Conservation (phyloP, 2,888 invertebrate species). For the Epirrhoe alternata region DNA sequence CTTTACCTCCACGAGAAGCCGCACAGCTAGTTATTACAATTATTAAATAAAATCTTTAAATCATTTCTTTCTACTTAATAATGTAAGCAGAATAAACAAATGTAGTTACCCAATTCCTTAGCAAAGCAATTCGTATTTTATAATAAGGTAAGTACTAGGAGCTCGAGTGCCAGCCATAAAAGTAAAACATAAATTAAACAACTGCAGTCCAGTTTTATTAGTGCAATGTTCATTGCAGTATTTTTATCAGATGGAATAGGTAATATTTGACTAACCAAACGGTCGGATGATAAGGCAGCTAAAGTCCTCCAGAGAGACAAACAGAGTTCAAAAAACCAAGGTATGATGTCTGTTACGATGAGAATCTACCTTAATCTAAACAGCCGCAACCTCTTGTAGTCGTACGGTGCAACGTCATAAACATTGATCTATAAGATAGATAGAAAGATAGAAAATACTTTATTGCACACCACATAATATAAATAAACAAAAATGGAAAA, state of each 20-base stretch:
- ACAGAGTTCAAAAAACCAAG: background rate
- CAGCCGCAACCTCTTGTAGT: conserved; percentile 2
- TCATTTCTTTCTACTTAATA: no score
- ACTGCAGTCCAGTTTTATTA: conserved; percentile 33
- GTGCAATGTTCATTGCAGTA: conserved; percentile 26
- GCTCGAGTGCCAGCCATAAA: conserved; percentile 2
- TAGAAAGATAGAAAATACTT: no score
- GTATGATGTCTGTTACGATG: background rate
- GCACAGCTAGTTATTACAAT: no score
- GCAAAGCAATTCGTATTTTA: conserved; percentile 7
- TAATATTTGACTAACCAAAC: conserved; percentile 6
- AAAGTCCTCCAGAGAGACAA: background rate
- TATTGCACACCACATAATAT: no score
- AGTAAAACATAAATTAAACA: conserved; percentile 29
- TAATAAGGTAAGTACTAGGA: conserved; percentile 6
- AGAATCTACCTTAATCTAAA: conserved; percentile 11
- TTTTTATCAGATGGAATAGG: conserved; percentile 31
- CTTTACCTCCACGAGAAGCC: no score
- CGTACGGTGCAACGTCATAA: conserved; percentile 5
- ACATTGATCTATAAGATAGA: conserved; percentile 9
- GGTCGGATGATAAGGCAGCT: conserved; percentile 14
- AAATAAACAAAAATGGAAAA: no score
- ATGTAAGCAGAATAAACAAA: background rate
- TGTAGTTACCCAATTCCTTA: conserved; percentile 3
- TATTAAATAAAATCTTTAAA: no score